Conservation (phyloP, 1,140 invertebrate species). For the Leptopilina clavipes region DNA sequence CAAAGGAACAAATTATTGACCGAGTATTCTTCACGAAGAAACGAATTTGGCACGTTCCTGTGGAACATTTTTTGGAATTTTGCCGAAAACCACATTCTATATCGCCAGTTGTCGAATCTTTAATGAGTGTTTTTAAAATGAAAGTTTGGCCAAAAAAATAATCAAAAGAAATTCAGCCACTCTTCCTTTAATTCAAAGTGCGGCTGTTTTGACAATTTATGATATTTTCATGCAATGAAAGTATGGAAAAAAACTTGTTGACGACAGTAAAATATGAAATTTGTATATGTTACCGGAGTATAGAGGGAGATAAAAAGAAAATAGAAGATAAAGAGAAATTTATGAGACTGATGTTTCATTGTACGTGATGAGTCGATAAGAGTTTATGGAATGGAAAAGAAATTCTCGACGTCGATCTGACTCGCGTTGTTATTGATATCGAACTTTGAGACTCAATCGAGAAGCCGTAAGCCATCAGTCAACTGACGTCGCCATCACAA, state of each 20-base stretch:
- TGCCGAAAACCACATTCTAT: constrained; percentile 19
- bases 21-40: background rate
- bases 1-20: constrained; percentile 31
- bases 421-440: constrained; percentile 10
- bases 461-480: constrained; percentile 11
- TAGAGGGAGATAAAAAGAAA: background rate
- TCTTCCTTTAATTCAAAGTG: too few relatives aligned
- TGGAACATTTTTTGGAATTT: constrained; percentile 4
- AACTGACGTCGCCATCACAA: constrained; percentile 2
- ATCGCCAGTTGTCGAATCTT: constrained; percentile 15
- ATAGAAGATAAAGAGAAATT: background rate
- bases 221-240: too few relatives aligned
- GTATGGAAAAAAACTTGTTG: too few relatives aligned
- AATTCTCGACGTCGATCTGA: constrained; percentile 7
- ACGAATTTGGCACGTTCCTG: constrained; percentile 19
- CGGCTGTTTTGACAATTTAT: too few relatives aligned
- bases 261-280: too few relatives aligned
- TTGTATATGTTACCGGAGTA: too few relatives aligned
- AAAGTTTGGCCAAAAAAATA: constrained; percentile 11
- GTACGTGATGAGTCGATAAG: background rate
- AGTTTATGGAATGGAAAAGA: background rate
- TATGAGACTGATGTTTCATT: background rate
- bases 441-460: constrained; percentile 9
- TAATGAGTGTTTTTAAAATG: constrained; percentile 5
- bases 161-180: too few relatives aligned